These are phyloP conservation scores for Tortrix viridana DNA, from an alignment of 2,888 invertebrate species.

Conservation along the genomic window DNA sequence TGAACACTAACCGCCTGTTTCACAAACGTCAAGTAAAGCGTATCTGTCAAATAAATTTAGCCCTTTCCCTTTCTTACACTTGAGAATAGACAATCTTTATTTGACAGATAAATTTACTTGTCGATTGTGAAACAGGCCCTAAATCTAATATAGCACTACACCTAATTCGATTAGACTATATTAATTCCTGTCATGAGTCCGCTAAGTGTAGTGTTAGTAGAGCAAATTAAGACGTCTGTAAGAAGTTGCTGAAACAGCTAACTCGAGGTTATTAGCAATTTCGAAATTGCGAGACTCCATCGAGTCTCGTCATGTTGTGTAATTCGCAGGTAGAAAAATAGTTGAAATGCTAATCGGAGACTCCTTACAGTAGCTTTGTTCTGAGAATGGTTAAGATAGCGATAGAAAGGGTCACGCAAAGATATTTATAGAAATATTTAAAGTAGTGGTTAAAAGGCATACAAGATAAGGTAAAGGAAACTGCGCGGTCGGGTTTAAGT, in stretches of 20 bases:
- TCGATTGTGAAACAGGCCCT: too few species aligned
- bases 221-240: conserved; percentile 24
- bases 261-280: conserved; percentile 24
- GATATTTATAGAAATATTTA: not conserved
- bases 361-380: not conserved
- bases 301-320: not conserved
- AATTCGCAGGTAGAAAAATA: not conserved
- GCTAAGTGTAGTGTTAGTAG: conserved; percentile 41
- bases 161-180: conserved; percentile 34
- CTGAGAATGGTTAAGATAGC: not conserved
- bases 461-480: not conserved
- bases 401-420: not conserved
- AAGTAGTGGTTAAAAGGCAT: too few species aligned
- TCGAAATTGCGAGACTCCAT: conserved; percentile 32
- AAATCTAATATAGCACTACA: conserved; percentile 19
- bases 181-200: conserved; percentile 37
- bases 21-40: too few species aligned
- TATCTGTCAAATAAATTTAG: too few species aligned
- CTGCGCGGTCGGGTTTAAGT: too few species aligned
- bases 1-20: too few species aligned
- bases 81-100: too few species aligned
- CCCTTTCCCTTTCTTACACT: too few species aligned
- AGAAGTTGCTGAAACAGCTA: conserved; percentile 21
- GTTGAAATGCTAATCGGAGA: not conserved
- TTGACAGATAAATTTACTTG: too few species aligned